Evolutionary conservation across 2,888 invertebrate genomes (phyloP), one percentile per base, ranked within the genome.

Genomic region (Pycnomerus fuliginosus): DNA sequence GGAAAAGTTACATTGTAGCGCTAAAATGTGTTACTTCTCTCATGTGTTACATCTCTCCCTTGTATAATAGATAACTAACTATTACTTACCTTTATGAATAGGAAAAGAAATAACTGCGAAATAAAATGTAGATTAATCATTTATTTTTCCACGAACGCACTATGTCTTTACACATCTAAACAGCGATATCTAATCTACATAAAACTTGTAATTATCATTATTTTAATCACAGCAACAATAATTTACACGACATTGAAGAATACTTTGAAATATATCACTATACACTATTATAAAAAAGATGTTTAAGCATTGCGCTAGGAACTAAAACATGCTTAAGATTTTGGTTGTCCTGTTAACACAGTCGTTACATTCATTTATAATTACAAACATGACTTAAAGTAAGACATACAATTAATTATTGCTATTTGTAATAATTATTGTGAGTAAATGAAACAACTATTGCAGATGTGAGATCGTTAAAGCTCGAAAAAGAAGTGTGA

Each of bases 171-270:
- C 69, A 72, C 71, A 67, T 63, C 69, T 68, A 71, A 67, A 71
- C 69, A 67, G 62, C 65, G 62, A 69, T 55, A 51, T 59, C 64
- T 63, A 65, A 40, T 43, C 64, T 64, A 68, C 65, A 61, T 62
- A 56, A 61, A 61, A 61, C 50, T 56, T 62, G 57, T 53, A 60
- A 56, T 61, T 55, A 62, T 52, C 58, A 58, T 51, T 52, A 54
- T 47, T 20, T 25, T 67, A 72, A 73, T 73, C 73, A 73, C 73
- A 73, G 73, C 71, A 72, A 73, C 70, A 69, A 70, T 69, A 69
- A 71, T 68, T 67, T 70, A 62, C 66, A 69, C 67, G 65, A 71
- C 69, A 70, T 61, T 60, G 53, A 61, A 51, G 50, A 56, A 53
- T 59, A 56, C 51, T 53, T 29, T 25, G 28, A 38, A 37, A 44